Percentiles rank a stretch among this genome's conserved stretches.
Evolutionary conservation across 1,140 invertebrate species (phyloP).

Genomic region (Cotesia chilonis): DNA sequence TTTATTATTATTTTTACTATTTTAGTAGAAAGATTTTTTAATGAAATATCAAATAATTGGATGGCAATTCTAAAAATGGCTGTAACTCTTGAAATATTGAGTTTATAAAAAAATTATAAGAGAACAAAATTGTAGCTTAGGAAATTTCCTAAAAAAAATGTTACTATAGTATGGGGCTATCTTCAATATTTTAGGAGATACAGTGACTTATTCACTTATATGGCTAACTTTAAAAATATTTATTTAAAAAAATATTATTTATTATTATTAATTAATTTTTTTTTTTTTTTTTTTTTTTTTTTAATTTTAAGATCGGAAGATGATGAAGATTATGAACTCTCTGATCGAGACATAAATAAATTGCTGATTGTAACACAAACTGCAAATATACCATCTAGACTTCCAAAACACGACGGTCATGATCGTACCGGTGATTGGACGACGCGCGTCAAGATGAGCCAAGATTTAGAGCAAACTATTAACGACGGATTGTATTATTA

Average conservation of each 20-base stretch:
- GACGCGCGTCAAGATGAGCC: slow-evolving; percentile 88
- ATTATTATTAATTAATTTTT: slow-evolving; percentile 15
- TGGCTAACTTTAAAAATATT: background rate
- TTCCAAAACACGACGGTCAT: slow-evolving; percentile 85
- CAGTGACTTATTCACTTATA: background rate
- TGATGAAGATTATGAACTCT: slow-evolving; percentile 87
- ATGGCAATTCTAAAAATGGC: no score
- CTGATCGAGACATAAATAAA: slow-evolving; percentile 93
- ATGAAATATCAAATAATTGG: slow-evolving; percentile 26
- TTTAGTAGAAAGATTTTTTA: slow-evolving; percentile 35
- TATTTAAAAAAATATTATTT: background rate
- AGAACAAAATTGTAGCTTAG: no score
- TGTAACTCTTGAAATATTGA: no score
- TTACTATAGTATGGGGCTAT: no score
- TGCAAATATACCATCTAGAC: slow-evolving; percentile 65
- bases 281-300: slow-evolving; percentile 20
- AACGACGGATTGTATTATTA: slow-evolving; percentile 95
- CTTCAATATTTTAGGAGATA: no score
- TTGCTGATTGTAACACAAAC: slow-evolving; percentile 95
- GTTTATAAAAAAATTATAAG: no score
- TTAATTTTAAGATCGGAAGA: slow-evolving; percentile 71
- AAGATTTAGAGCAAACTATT: slow-evolving; percentile 92
- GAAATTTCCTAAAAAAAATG: no score
- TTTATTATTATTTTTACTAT: slow-evolving; percentile 25
- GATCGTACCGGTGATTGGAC: slow-evolving; percentile 88